These are phyloP conservation scores for Habropoda laboriosa DNA, from an alignment of 1,140 invertebrate genomes.

Conservation along the genomic window DNA sequence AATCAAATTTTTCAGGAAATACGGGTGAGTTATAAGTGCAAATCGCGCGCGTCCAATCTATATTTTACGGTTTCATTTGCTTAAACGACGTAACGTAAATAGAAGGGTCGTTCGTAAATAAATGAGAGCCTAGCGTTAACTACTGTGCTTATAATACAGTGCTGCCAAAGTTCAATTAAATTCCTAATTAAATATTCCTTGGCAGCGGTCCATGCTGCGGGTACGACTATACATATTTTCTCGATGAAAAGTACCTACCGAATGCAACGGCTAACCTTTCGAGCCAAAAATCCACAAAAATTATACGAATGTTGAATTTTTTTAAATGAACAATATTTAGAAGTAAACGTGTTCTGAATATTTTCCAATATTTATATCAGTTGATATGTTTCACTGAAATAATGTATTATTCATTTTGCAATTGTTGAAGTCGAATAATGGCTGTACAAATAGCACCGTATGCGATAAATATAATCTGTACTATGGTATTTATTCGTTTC, in stretches of 20 bases:
- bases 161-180: background rate
- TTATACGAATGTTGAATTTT: background rate
- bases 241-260: background rate
- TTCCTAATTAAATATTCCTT: conserved; percentile 4
- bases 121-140: background rate
- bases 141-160: background rate
- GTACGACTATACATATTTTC: background rate
- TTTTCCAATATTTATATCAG: too few relatives aligned
- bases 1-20: background rate
- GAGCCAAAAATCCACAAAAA: background rate
- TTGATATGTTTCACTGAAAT: too few relatives aligned
- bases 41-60: too few relatives aligned
- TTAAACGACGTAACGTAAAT: background rate
- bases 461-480: too few relatives aligned
- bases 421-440: too few relatives aligned
- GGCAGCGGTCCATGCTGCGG: background rate
- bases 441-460: too few relatives aligned
- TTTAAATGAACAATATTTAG: too few relatives aligned
- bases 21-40: too few relatives aligned
- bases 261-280: accelerated
- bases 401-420: too few relatives aligned
- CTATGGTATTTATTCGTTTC: too few relatives aligned
- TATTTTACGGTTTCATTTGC: background rate
- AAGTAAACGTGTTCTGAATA: too few relatives aligned
- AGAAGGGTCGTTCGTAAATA: background rate